Evolutionary conservation across 1,140 invertebrate genomes (phyloP).

Genomic region (Nephila pilipes): DNA sequence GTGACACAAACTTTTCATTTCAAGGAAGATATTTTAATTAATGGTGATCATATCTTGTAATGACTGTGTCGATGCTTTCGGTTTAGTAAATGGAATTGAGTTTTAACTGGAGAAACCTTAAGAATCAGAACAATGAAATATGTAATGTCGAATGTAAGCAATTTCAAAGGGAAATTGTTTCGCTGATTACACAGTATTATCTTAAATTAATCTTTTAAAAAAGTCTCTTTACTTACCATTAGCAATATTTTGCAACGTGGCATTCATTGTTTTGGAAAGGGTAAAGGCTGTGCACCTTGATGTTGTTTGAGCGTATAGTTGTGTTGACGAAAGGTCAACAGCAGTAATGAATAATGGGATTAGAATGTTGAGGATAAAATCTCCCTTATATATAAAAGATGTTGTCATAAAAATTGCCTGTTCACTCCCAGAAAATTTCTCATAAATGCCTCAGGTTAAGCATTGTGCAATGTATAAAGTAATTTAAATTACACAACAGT

Average conservation of each 20-base stretch:
- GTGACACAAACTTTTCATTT: neutral
- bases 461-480: too few species aligned
- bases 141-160: neutral
- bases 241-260: neutral
- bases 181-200: neutral
- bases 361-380: too few species aligned
- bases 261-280: neutral
- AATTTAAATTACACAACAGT: too few species aligned
- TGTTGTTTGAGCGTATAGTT: neutral
- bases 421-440: too few species aligned
- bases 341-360: neutral
- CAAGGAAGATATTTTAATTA: neutral
- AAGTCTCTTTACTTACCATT: neutral
- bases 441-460: too few species aligned
- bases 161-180: neutral
- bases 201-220: neutral
- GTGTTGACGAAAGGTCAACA: neutral
- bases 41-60: neutral
- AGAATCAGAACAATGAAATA: neutral
- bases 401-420: too few species aligned
- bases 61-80: neutral
- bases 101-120: neutral
- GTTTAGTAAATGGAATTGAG: neutral
- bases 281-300: neutral
- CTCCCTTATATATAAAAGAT: too few species aligned